Percentiles rank a stretch among this genome's conserved stretches.
phyloP scores from a whole-genome alignment of 2,797 vertebrate genomes.

The Arrhamphus sclerolepis region DNA sequence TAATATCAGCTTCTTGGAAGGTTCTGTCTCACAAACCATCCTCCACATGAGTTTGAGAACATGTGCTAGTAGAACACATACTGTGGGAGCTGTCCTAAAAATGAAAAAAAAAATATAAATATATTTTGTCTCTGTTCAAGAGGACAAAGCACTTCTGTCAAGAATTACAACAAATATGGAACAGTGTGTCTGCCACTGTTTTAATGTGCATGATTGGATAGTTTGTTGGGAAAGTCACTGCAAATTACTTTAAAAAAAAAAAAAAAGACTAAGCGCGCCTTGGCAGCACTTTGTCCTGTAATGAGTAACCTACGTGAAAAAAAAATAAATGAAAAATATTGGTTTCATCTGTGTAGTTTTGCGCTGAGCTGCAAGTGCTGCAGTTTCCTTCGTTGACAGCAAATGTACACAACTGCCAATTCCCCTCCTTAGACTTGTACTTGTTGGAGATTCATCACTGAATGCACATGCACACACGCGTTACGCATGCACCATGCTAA shows the following conservation, averaged over 20 bases:
- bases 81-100: not conserved
- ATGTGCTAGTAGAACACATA: conserved; percentile 3
- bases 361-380: conserved; percentile 21
- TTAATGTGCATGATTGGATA: not conserved
- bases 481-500: conserved; percentile 33
- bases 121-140: conserved; percentile 6
- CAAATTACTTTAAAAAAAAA: conserved; percentile 9
- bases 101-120: too few species aligned
- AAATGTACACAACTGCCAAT: conserved; percentile 34
- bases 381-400: conserved; percentile 26
- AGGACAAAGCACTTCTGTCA: conserved; percentile 3
- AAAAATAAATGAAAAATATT: conserved; percentile 1
- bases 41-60: conserved; percentile 12
- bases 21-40: conserved; percentile 7
- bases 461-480: conserved; percentile 44
- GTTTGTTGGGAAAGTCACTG: conserved; percentile 6
- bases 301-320: not conserved
- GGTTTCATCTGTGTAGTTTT: not conserved
- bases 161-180: conserved; percentile 9
- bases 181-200: conserved; percentile 5
- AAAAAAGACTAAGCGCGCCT: not conserved
- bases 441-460: conserved; percentile 36
- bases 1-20: conserved; percentile 1
- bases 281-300: not conserved
- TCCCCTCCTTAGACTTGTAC: conserved; percentile 16